These are phyloP conservation scores for Heliconius eleuchia DNA, from an alignment of 1,140 invertebrate species.

Conservation along the genomic window DNA sequence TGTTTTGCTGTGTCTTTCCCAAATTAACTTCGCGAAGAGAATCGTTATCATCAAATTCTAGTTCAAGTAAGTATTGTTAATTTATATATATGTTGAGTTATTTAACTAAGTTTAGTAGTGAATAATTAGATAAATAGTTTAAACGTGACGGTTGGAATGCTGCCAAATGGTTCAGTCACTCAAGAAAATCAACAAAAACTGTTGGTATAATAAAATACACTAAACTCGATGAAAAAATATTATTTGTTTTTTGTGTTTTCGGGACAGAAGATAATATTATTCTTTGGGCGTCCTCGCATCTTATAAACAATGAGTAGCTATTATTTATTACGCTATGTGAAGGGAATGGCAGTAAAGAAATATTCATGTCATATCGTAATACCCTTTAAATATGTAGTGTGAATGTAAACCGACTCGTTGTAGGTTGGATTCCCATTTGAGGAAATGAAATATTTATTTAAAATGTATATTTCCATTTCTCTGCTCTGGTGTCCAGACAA, in stretches of 20 bases:
- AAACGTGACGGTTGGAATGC: background rate
- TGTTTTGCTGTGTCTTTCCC: conserved; percentile 53
- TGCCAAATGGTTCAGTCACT: background rate
- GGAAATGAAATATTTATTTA: no score
- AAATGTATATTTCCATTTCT: no score
- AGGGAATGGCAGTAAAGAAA: background rate
- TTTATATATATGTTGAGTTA: background rate
- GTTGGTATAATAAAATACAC: background rate
- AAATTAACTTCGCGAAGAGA: conserved; percentile 35
- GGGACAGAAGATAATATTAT: background rate
- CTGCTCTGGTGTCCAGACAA: no score
- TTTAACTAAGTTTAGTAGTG: background rate
- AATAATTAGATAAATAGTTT: background rate
- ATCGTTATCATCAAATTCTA: conserved; percentile 36
- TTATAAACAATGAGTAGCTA: background rate
- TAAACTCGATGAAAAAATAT: background rate
- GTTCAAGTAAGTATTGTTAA: conserved; percentile 38
- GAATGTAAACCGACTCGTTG: no score
- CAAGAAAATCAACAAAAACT: background rate
- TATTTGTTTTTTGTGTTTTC: background rate
- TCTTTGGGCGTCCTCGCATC: background rate
- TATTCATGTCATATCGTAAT: background rate
- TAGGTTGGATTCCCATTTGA: no score
- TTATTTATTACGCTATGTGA: background rate
- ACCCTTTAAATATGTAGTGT: background rate